Evolutionary conservation across 2,113 vertebrate genomes (phyloP), one percentile per base, ranked within the genome.

Genomic region (Recurvirostra avosetta): DNA sequence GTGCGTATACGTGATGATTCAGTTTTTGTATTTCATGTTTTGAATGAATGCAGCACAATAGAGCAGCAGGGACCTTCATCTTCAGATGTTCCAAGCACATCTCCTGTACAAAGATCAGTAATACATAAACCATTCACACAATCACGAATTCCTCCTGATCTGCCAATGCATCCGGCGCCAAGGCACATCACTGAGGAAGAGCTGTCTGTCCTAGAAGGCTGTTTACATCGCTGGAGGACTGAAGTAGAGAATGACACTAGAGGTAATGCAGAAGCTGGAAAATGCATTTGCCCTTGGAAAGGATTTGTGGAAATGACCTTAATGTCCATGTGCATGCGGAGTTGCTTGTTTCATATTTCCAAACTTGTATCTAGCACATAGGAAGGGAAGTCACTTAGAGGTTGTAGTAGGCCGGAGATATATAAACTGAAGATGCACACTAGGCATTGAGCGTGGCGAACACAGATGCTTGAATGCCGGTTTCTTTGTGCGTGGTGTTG

Each of bases 91-190:
- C 98, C 99, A 45, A 92, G 98, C 62, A 98, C 98, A 58, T 96
- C 98, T 68, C 94, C 98, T 55, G 96, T 91, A 92, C 98, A 98
- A 55, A 98, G 99, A 95, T 98, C 98, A 26, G 97, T 99, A 53
- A 98, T 99, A 83, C 99, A 99, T 88, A 99, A 99, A 97, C 99
- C 99, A 11, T 99, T 99, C 96, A 99, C 99, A 8, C 99, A 99
- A 93, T 99, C 99, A 36, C 98, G 99, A 53, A 98, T 99, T 67
- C 99, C 99, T 36, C 99, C 99, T 4, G 99, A 99, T 90, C 97
- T 99, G 88, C 99, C 99, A 5, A 99, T 99, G 99, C 99, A 99
- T 97, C 99, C 99, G 0, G 99, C 99, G 32, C 99, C 99, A 0
- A 98, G 99, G 45, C 98, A 99, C 96, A 99, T 99, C 95, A 99